phyloP scores from a whole-genome alignment of 1,140 invertebrate genomes.

The Nymphalis io region DNA sequence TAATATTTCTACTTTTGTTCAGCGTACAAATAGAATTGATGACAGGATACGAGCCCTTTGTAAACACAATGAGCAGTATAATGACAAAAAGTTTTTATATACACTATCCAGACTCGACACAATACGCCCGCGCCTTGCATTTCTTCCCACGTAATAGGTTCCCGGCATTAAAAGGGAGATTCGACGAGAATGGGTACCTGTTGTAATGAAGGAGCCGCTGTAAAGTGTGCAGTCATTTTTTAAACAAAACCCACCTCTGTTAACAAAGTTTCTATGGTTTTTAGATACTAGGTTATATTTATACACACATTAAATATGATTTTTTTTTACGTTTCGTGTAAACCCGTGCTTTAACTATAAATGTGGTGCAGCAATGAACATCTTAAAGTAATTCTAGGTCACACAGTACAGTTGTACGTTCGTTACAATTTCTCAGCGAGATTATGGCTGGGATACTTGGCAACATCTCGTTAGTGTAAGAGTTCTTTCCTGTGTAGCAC shows the following conservation, averaged over 20 bases:
- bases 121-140: conserved; percentile 61
- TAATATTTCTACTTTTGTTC: conserved; percentile 9
- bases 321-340: neutral
- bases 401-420: conserved; percentile 12
- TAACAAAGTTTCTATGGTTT: neutral
- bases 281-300: neutral
- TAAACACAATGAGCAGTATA: conserved; percentile 66
- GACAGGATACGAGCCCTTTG: conserved; percentile 66
- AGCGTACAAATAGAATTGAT: conserved; percentile 34
- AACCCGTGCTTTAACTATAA: neutral
- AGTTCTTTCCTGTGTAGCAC: conserved; percentile 2
- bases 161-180: conserved; percentile 36
- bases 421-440: conserved; percentile 3
- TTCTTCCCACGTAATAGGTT: conserved; percentile 59
- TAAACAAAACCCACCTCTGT: conserved; percentile 6
- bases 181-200: conserved; percentile 32
- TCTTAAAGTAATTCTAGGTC: conserved; percentile 10
- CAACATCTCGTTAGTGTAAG: conserved; percentile 8
- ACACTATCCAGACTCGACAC: conserved; percentile 56
- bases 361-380: neutral
- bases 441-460: conserved; percentile 7
- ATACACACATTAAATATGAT: neutral
- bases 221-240: conserved; percentile 22
- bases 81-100: conserved; percentile 64
- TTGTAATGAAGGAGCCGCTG: conserved; percentile 31